Evolutionary conservation across 2,113 vertebrate species (phyloP).

Genomic region (Shinisaurus crocodilurus): DNA sequence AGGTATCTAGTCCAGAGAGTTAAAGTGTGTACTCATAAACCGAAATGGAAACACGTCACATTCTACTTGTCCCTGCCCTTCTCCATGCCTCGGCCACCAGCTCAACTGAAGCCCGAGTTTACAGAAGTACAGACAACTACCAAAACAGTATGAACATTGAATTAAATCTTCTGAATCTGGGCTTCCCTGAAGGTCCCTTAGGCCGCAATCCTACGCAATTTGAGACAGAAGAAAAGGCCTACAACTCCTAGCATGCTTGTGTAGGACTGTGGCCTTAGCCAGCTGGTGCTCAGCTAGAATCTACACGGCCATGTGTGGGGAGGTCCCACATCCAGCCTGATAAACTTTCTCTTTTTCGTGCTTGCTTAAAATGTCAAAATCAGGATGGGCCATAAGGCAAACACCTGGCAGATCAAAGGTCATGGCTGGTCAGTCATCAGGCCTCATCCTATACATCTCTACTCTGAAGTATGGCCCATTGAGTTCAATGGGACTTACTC

Average conservation of each 20-base stretch:
- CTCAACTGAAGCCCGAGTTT: neutral
- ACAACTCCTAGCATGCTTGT: no score
- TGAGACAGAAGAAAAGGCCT: no score
- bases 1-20: neutral
- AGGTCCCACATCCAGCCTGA: neutral
- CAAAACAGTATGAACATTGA: neutral
- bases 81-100: neutral
- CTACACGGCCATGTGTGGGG: neutral
- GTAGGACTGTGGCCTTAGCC: no score
- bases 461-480: no score
- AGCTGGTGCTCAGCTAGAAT: neutral
- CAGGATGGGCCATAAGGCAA: neutral
- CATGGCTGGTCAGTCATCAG: neutral
- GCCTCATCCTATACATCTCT: no score
- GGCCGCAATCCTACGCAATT: no score
- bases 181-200: neutral
- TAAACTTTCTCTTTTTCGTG: neutral
- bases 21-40: neutral
- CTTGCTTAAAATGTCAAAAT: neutral
- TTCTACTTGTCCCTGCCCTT: neutral
- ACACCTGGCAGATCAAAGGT: neutral
- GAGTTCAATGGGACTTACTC: no score
- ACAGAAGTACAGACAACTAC: neutral
- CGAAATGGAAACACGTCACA: neutral
- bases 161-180: neutral